These are phyloP conservation scores for Drosophila aff. DNA, from an alignment of 1,140 invertebrate genomes.

Conservation along the genomic window DNA sequence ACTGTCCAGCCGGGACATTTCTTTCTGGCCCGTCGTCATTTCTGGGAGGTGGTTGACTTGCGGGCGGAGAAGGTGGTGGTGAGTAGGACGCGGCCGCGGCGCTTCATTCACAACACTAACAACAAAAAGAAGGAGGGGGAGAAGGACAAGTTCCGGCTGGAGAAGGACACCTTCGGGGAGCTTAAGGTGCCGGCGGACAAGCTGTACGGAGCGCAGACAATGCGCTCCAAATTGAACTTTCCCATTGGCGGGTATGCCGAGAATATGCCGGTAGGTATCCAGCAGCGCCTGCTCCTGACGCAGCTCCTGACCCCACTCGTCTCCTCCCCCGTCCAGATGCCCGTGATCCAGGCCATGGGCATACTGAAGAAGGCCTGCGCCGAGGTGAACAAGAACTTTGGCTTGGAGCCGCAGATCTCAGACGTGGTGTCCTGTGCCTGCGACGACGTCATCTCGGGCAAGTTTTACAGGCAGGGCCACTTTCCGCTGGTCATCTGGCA, in stretches of 20 bases:
- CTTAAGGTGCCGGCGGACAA: slow-evolving; percentile 95
- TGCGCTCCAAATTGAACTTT: slow-evolving; percentile 97
- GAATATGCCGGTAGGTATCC: slow-evolving; percentile 93
- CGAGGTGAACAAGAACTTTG: slow-evolving; percentile 96
- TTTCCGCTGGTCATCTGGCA: slow-evolving; percentile 99
- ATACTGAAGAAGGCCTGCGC: slow-evolving; percentile 99
- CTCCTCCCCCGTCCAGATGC: slow-evolving; percentile 86
- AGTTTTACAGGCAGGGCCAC: slow-evolving; percentile 94
- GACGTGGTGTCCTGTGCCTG: slow-evolving; percentile 95
- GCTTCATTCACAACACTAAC: background rate
- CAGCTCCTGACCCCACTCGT: background rate
- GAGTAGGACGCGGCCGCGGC: background rate
- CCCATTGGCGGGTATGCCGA: slow-evolving; percentile 97
- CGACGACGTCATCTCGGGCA: slow-evolving; percentile 97
- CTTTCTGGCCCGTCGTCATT: background rate
- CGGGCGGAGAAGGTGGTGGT: slow-evolving; percentile 1
- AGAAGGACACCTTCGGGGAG: slow-evolving; percentile 97
- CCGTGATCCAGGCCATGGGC: slow-evolving; percentile 97
- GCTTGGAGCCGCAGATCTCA: slow-evolving; percentile 95
- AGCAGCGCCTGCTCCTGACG: background rate
- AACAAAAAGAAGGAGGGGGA: background rate
- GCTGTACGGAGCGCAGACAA: slow-evolving; percentile 98
- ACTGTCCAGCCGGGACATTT: background rate
- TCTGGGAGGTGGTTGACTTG: background rate
- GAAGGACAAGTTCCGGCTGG: slow-evolving; percentile 87